Evolutionary conservation across 2,888 invertebrate species (phyloP), one percentile per base, ranked within the genome.

Genomic region (Ectobius pallidus): DNA sequence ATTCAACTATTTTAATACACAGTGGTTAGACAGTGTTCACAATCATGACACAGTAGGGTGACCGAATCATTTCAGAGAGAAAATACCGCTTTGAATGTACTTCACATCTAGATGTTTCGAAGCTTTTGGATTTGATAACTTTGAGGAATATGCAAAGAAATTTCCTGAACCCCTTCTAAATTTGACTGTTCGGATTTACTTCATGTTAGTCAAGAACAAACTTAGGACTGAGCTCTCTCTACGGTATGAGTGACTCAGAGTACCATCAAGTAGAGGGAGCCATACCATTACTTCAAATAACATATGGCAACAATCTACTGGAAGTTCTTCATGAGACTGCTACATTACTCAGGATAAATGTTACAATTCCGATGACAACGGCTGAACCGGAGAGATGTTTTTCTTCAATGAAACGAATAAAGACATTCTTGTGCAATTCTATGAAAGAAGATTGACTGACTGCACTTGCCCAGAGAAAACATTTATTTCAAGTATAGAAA

Each of bases 121-220:
- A 18, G 18, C 49, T 49, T n/a, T 18, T 49, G 18, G 49, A 18
- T 6, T 18, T n/a, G 7, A n/a, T 14, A 49, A 18, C n/a, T n/a
- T n/a, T n/a, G n/a, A n/a, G n/a, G n/a, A n/a, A n/a, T n/a, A n/a
- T n/a, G n/a, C n/a, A n/a, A n/a, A n/a, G n/a, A n/a, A n/a, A n/a
- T n/a, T n/a, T n/a, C n/a, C n/a, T n/a, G n/a, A n/a, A n/a, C n/a
- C n/a, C n/a, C n/a, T n/a, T n/a, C n/a, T n/a, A n/a, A n/a, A 49
- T 49, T 49, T 49, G 16, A n/a, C 49, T 49, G 7, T 49, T 14
- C 7, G 4, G 49, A 49, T n/a, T 49, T 49, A 49, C n/a, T 6
- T 6, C 49, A 49, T 49, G 49, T n/a, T 49, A 49, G n/a, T 14
- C n/a, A 49, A n/a, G n/a, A 49, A 49, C 39, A 49, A 49, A 49